These are phyloP conservation scores for Phymorhynchus buccinoides DNA, from an alignment of 1,140 invertebrate species.

Conservation along the genomic window DNA sequence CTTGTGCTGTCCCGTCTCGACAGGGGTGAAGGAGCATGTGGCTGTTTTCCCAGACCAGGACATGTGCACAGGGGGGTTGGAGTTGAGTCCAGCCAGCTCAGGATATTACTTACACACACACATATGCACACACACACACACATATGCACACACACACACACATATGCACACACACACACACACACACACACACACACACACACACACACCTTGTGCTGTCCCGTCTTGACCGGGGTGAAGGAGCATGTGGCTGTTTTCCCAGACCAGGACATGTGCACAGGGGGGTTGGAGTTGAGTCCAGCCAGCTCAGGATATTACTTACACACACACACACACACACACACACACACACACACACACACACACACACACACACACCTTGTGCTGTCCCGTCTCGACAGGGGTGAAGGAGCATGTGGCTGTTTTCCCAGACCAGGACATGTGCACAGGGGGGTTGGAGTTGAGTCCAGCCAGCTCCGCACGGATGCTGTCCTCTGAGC, in stretches of 20 bases:
- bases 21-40: slow-evolving; percentile 88
- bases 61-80: slow-evolving; percentile 77
- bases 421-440: slow-evolving; percentile 81
- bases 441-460: slow-evolving; percentile 78
- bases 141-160: no score
- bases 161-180: no score
- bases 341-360: no score
- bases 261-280: slow-evolving; percentile 80
- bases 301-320: no score
- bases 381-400: slow-evolving; percentile 93
- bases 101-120: slow-evolving; percentile 73
- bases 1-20: slow-evolving; percentile 95
- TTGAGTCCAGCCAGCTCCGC: slow-evolving; percentile 88
- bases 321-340: no score
- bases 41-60: slow-evolving; percentile 80
- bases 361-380: slow-evolving; percentile 78
- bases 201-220: slow-evolving; percentile 96
- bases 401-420: slow-evolving; percentile 88
- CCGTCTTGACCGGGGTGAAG: slow-evolving; percentile 90
- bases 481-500: slow-evolving; percentile 84
- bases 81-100: slow-evolving; percentile 86
- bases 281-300: slow-evolving; percentile 80
- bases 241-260: slow-evolving; percentile 83
- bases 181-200: neutral
- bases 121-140: no score